These are phyloP conservation scores for Litoditis marina DNA, from an alignment of 2,888 invertebrate genomes.

Conservation along the genomic window DNA sequence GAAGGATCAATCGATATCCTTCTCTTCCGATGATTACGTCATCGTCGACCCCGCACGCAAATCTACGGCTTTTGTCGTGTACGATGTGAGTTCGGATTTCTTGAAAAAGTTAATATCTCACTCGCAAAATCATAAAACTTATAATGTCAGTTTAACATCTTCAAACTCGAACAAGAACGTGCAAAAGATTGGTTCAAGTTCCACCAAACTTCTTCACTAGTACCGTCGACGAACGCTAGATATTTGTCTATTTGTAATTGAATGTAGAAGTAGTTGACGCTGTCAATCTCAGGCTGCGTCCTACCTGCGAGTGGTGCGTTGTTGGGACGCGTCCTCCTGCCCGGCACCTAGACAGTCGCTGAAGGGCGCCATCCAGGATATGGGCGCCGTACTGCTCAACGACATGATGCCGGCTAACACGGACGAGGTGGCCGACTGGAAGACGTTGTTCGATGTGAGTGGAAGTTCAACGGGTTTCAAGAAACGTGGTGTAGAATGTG, in stretches of 20 bases:
- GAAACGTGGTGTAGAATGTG: too few species aligned
- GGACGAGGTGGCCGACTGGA: slow-evolving; percentile 34
- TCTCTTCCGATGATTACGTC: slow-evolving; percentile 35
- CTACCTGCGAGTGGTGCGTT: slow-evolving; percentile 37
- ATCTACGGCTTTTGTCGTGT: slow-evolving; percentile 39
- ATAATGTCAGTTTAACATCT: too few species aligned
- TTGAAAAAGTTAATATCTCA: too few species aligned
- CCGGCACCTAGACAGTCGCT: slow-evolving; percentile 27
- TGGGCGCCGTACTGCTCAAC: slow-evolving; percentile 35
- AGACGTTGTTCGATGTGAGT: slow-evolving; percentile 26
- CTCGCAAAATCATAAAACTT: too few species aligned
- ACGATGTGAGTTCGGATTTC: slow-evolving; percentile 42
- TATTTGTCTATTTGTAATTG: neutral
- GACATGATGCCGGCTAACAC: slow-evolving; percentile 23
- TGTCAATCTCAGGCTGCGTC: slow-evolving; percentile 26
- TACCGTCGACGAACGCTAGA: too few species aligned
- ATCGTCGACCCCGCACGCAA: slow-evolving; percentile 38
- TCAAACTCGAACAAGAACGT: too few species aligned
- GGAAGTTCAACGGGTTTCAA: too few species aligned
- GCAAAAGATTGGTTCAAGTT: neutral
- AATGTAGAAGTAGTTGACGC: neutral
- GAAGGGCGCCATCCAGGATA: slow-evolving; percentile 30
- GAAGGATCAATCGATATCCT: slow-evolving; percentile 25
- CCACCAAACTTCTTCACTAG: neutral
- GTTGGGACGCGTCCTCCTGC: slow-evolving; percentile 28